Evolutionary conservation across 1,140 invertebrate genomes (phyloP).

Genomic region (Diploscapter pachys): DNA sequence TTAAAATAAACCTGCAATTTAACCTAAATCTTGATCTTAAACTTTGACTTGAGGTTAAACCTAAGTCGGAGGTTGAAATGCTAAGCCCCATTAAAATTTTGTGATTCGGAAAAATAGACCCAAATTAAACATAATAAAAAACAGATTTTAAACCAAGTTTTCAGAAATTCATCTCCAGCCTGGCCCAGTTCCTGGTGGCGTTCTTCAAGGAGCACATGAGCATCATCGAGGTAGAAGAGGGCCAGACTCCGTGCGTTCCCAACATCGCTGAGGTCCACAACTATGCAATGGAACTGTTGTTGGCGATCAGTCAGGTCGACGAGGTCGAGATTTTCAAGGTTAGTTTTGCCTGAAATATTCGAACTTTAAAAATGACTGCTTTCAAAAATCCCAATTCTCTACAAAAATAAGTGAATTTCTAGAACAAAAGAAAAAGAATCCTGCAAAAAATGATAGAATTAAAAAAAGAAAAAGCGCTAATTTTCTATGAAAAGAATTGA

Average conservation of each 20-base stretch:
- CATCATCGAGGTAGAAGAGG: constrained; percentile 44
- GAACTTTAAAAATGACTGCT: too few species aligned
- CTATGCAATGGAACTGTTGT: constrained; percentile 76
- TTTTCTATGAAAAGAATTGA: constrained; percentile 7
- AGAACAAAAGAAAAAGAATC: too few species aligned
- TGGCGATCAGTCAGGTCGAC: constrained; percentile 95
- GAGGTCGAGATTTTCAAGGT: constrained; percentile 99
- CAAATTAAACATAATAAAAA: too few species aligned
- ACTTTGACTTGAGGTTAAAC: too few species aligned
- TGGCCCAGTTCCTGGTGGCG: constrained; percentile 93
- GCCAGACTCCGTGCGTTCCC: constrained; percentile 9
- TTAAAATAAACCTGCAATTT: too few species aligned
- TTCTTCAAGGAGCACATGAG: constrained; percentile 91
- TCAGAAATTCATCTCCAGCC: constrained; percentile 97
- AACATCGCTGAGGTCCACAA: constrained; percentile 17
- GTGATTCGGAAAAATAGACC: too few species aligned
- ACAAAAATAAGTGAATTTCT: too few species aligned
- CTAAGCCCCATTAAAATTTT: too few species aligned
- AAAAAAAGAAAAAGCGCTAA: constrained; percentile 20
- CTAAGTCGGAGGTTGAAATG: too few species aligned
- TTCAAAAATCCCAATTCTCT: too few species aligned
- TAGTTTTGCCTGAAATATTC: not conserved
- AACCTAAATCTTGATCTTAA: too few species aligned
- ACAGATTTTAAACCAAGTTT: too few species aligned
- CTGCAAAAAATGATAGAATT: not conserved